Evolutionary conservation across 2,888 invertebrate species (phyloP).

Genomic region (Matsumyia berberina): DNA sequence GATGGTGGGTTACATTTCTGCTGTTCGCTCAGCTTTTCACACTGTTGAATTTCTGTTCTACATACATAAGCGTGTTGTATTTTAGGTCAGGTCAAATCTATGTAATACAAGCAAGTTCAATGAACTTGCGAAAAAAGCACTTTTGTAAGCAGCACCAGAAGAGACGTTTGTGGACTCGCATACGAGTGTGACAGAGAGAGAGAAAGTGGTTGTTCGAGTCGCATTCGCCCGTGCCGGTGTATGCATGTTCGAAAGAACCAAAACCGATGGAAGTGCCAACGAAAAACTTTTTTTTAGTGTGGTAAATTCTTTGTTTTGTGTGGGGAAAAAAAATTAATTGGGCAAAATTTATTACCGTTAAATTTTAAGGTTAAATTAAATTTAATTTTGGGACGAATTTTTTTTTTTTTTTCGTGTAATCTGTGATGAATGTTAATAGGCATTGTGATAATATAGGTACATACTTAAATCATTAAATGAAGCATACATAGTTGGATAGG

Average conservation of each 20-base stretch:
- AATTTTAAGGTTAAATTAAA: slow-evolving; percentile 64
- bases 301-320: slow-evolving; percentile 31
- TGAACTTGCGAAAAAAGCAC: slow-evolving; percentile 81
- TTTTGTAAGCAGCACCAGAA: slow-evolving; percentile 77
- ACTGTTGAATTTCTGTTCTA: slow-evolving; percentile 79
- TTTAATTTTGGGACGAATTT: slow-evolving; percentile 40
- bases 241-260: slow-evolving; percentile 7
- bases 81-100: slow-evolving; percentile 84
- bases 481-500: no score
- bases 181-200: slow-evolving; percentile 77
- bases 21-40: slow-evolving; percentile 71
- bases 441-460: neutral
- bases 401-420: neutral
- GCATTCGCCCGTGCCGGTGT: slow-evolving; percentile 26
- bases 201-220: slow-evolving; percentile 71
- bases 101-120: slow-evolving; percentile 81
- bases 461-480: no score
- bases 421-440: neutral
- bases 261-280: slow-evolving; percentile 32
- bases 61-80: slow-evolving; percentile 81
- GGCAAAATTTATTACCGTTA: slow-evolving; percentile 63
- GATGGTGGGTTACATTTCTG: slow-evolving; percentile 53
- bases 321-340: slow-evolving; percentile 57
- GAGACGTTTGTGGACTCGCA: slow-evolving; percentile 72
- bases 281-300: slow-evolving; percentile 26